These are phyloP conservation scores for Tenualosa thibaudeaui DNA, from an alignment of 2,797 vertebrate genomes.

Conservation along the genomic window DNA sequence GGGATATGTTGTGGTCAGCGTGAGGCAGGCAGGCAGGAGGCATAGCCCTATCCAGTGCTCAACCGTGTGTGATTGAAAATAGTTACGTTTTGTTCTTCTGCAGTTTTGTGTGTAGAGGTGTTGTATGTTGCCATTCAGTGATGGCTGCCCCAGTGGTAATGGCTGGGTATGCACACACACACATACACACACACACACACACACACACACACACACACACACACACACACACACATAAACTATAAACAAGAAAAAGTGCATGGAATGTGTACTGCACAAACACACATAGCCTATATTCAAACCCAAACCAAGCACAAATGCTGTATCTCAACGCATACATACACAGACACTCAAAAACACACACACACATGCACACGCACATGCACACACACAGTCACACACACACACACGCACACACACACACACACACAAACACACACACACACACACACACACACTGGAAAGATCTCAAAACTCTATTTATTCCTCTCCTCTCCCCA, in stretches of 20 bases:
- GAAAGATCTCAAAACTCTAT: background rate
- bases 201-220: background rate
- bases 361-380: background rate
- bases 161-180: too few relatives aligned
- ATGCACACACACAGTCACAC: slow-evolving; percentile 1
- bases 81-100: too few relatives aligned
- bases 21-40: too few relatives aligned
- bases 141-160: too few relatives aligned
- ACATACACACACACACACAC: background rate
- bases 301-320: too few relatives aligned
- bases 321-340: background rate
- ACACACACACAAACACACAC: background rate
- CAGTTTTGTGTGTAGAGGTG: too few relatives aligned
- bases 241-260: too few relatives aligned
- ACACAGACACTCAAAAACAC: background rate
- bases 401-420: slow-evolving; percentile 24
- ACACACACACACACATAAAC: background rate
- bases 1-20: too few relatives aligned
- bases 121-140: too few relatives aligned
- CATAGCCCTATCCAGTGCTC: too few relatives aligned
- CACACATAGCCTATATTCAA: too few relatives aligned
- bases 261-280: background rate
- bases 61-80: too few relatives aligned
- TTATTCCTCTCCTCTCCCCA: background rate
- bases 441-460: background rate